Conservation (phyloP, 2,888 invertebrate genomes). For the Petrolisthes cinctipes region DNA sequence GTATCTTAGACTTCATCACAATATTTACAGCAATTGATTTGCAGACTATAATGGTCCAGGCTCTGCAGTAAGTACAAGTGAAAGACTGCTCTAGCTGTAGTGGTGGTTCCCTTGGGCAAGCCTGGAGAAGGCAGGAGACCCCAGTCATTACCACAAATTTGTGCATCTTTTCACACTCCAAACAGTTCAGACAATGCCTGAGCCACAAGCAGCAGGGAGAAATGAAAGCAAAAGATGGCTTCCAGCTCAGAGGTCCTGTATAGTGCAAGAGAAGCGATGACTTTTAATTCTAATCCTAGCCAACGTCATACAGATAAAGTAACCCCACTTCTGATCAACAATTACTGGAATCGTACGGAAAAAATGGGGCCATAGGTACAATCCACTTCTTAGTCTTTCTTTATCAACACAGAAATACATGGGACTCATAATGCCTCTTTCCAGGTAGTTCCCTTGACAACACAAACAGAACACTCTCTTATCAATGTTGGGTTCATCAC, state of each 20-base stretch:
- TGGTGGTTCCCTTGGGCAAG: not conserved
- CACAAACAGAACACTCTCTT: not conserved
- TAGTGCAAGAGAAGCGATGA: conserved; percentile 28
- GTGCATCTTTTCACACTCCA: conserved; percentile 44
- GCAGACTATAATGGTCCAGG: no score
- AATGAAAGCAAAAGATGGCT: conserved; percentile 7
- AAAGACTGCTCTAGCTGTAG: conserved; percentile 19
- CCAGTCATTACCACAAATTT: conserved; percentile 36
- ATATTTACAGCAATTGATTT: no score
- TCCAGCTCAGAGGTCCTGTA: conserved; percentile 23
- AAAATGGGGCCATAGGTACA: conserved; percentile 22
- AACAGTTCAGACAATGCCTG: conserved; percentile 30
- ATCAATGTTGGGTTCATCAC: not conserved
- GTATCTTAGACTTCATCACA: no score
- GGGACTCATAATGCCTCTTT: conserved; percentile 29
- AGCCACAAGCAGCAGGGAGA: conserved; percentile 25
- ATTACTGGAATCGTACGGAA: not conserved
- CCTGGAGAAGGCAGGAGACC: conserved; percentile 16
- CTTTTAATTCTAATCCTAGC: conserved; percentile 25
- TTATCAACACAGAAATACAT: conserved; percentile 19
- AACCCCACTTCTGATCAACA: conserved; percentile 19
- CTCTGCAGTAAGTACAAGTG: conserved; percentile 19
- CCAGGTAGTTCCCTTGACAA: conserved; percentile 15
- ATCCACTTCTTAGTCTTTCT: conserved; percentile 10
- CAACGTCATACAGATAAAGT: conserved; percentile 13